These are phyloP conservation scores for Desmodus rotundus DNA, from an alignment of 2,113 vertebrate genomes.

Conservation along the genomic window DNA sequence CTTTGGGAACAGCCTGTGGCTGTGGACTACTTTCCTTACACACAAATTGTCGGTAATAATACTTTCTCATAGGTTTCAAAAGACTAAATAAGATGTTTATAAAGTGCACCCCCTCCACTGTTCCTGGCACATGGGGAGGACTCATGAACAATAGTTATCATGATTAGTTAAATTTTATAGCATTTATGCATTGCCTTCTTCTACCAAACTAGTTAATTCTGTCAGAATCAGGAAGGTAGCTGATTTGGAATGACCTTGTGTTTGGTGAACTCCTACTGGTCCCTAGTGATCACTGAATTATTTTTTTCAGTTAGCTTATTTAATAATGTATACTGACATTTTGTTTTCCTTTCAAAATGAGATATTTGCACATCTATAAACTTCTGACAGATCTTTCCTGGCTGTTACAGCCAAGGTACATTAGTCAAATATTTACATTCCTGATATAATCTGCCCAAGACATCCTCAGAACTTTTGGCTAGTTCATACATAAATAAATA, in stretches of 20 bases:
- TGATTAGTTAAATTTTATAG: background rate
- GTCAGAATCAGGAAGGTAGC: background rate
- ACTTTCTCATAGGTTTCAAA: background rate
- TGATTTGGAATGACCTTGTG: background rate
- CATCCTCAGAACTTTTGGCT: background rate
- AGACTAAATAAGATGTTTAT: background rate
- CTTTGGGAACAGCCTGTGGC: background rate
- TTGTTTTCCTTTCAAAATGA: constrained; percentile 16
- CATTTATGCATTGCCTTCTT: background rate
- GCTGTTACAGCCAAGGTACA: background rate
- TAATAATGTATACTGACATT: constrained; percentile 23
- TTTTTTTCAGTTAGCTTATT: background rate
- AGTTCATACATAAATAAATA: constrained; percentile 8
- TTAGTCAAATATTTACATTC: constrained; percentile 35
- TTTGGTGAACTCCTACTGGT: background rate
- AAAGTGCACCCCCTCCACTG: background rate
- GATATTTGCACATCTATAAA: background rate
- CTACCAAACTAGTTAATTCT: background rate
- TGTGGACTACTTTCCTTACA: background rate
- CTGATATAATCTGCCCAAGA: background rate
- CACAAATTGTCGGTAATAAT: background rate
- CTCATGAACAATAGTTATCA: background rate
- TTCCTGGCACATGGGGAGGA: background rate
- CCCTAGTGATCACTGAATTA: background rate
- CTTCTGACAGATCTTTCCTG: background rate